These are phyloP conservation scores for Elegia similella DNA, from an alignment of 2,888 invertebrate genomes.

Conservation along the genomic window DNA sequence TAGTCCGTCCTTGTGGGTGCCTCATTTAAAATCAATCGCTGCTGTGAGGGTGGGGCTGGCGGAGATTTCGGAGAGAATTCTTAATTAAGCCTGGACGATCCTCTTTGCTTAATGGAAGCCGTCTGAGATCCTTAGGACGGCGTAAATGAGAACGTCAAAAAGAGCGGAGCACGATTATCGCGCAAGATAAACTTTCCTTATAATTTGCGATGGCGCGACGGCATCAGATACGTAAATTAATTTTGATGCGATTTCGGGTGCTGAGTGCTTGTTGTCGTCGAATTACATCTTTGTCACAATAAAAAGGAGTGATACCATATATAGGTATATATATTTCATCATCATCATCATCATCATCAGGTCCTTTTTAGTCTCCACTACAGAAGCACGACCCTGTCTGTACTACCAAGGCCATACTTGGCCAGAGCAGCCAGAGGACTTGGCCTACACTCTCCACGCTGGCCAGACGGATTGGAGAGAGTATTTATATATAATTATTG, in stretches of 20 bases:
- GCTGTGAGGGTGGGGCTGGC: conserved; percentile 62
- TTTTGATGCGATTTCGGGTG: conserved; percentile 1
- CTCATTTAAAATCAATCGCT: conserved; percentile 79
- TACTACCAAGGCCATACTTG: too few relatives aligned
- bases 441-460: too few relatives aligned
- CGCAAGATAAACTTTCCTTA: conserved; percentile 48
- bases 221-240: conserved; percentile 4
- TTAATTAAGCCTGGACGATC: conserved; percentile 74
- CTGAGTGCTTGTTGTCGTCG: neutral
- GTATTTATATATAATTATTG: too few relatives aligned
- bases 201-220: conserved; percentile 38
- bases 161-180: conserved; percentile 53
- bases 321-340: too few relatives aligned
- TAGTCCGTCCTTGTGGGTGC: conserved; percentile 58
- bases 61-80: conserved; percentile 76
- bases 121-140: conserved; percentile 63
- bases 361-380: too few relatives aligned
- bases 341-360: too few relatives aligned
- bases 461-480: too few relatives aligned
- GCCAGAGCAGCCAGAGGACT: too few relatives aligned
- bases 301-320: too few relatives aligned
- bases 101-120: conserved; percentile 75
- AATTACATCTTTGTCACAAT: neutral
- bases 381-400: too few relatives aligned
- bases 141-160: conserved; percentile 63